Evolutionary conservation across 2,113 vertebrate genomes (phyloP), one percentile per base, ranked within the genome.

Genomic region (Albula goreensis): DNA sequence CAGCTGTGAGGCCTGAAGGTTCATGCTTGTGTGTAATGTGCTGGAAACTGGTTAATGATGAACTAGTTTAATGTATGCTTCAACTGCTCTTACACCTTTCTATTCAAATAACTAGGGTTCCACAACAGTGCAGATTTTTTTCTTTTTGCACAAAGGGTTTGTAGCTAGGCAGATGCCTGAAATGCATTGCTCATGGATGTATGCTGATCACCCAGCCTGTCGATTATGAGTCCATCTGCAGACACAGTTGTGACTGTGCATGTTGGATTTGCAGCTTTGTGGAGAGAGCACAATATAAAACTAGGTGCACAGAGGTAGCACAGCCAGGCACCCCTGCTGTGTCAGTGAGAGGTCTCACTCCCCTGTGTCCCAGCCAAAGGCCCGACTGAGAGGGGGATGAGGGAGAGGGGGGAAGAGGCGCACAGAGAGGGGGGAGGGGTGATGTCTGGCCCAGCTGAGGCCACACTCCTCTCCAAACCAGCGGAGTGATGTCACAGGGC

Each of bases 381-480:
- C n/a, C 50, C 49, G 57, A 49, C 11, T 50, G 48, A 50, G 15
- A 50, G 6, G 13, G 41, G 48, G 41, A 2, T 15, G 41, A 15
- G 19, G 31, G 12, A 25, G 1, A 25, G 78, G 11, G 11, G 19
- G 31, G 78, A 74, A 74, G 17, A 70, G 19, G 15, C 31, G 11
- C 31, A 2, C 19, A 5, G 77, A 31, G 25, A 0, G 10, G 77
- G 41, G 41, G 78, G 78, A 25, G 31, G 78, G 31, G 48, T 5
- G 3, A n/a, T 50, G 51, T n/a, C 9, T 19, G 70, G 12, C 22
- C n/a, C 82, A 83, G 82, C 82, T 83, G 82, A 83, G 50, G 56
- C 82, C 82, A 83, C 82, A 56, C 41, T 83, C 57, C 57, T 66
- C 50, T 53, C 50, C 19, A 53, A 81, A 50, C 50, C n/a, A n/a